A percentile compares a stretch with the other conserved stretches of the same genome.
Conservation (phyloP, 1,140 invertebrate genomes). For the Samia ricini region DNA sequence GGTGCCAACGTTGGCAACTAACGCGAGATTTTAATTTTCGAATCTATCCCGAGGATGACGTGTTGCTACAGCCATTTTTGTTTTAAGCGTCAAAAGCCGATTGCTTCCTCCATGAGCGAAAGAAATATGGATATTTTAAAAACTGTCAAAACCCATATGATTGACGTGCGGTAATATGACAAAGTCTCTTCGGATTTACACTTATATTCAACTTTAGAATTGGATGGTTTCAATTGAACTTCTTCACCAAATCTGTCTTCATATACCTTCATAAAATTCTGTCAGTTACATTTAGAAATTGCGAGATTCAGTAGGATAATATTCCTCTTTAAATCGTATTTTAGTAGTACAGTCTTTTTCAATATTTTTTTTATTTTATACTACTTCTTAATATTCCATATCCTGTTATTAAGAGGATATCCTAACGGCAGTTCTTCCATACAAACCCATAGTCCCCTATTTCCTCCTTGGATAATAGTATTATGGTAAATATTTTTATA, state of each 20-base stretch:
- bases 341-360: too few species aligned
- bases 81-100: slow-evolving; percentile 59
- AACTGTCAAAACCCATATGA: slow-evolving; percentile 58
- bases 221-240: slow-evolving; percentile 34
- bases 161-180: slow-evolving; percentile 46
- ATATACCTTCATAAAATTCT: too few species aligned
- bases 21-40: slow-evolving; percentile 75
- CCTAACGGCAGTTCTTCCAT: too few species aligned
- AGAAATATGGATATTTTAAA: slow-evolving; percentile 48
- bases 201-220: slow-evolving; percentile 3
- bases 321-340: too few species aligned
- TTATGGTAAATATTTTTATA: too few species aligned
- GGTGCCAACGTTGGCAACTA: slow-evolving; percentile 45
- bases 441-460: too few species aligned
- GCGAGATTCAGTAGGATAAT: too few species aligned
- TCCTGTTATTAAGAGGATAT: too few species aligned
- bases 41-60: slow-evolving; percentile 64
- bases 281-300: too few species aligned
- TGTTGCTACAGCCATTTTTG: slow-evolving; percentile 57
- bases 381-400: too few species aligned
- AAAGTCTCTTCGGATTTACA: slow-evolving; percentile 27
- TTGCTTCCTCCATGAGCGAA: slow-evolving; percentile 49
- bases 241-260: slow-evolving; percentile 14
- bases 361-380: too few species aligned
- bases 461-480: too few species aligned